phyloP scores from a whole-genome alignment of 2,888 invertebrate species.

The Meiosimyza platycephala region DNA sequence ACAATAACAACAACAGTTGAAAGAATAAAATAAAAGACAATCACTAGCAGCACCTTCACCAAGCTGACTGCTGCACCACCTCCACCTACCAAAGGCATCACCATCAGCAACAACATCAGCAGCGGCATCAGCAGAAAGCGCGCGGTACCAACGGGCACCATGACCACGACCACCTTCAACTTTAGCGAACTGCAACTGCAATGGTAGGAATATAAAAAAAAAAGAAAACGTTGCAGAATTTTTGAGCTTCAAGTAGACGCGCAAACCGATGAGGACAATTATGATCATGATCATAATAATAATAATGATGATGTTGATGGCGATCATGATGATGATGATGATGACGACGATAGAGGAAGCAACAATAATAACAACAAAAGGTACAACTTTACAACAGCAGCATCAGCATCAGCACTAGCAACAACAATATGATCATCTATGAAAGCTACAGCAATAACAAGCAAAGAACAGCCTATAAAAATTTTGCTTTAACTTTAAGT shows the following conservation, averaged over 20 bases:
- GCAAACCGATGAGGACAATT: no score
- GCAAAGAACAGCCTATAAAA: constrained; percentile 48
- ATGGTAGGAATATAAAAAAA: no score
- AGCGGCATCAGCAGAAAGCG: constrained; percentile 43
- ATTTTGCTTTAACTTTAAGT: constrained; percentile 44
- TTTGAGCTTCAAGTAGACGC: no score
- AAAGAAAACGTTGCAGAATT: no score
- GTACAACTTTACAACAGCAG: constrained; percentile 37
- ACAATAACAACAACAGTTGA: constrained; percentile 29
- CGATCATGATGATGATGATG: background rate
- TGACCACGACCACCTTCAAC: constrained; percentile 37
- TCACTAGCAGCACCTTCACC: constrained; percentile 44
- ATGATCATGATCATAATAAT: no score
- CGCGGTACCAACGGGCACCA: constrained; percentile 44
- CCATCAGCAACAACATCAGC: constrained; percentile 34
- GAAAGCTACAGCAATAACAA: constrained; percentile 43
- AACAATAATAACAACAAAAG: constrained; percentile 15
- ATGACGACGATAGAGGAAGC: constrained; percentile 1
- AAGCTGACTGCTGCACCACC: constrained; percentile 36
- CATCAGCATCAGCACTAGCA: constrained; percentile 38
- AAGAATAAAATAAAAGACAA: constrained; percentile 35
- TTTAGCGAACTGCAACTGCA: constrained; percentile 14
- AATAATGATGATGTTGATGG: no score
- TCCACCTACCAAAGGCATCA: constrained; percentile 42
- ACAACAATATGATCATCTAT: constrained; percentile 32